Evolutionary conservation across 2,113 vertebrate genomes (phyloP), one percentile per base, ranked within the genome.

Genomic region (Lathamus discolor): DNA sequence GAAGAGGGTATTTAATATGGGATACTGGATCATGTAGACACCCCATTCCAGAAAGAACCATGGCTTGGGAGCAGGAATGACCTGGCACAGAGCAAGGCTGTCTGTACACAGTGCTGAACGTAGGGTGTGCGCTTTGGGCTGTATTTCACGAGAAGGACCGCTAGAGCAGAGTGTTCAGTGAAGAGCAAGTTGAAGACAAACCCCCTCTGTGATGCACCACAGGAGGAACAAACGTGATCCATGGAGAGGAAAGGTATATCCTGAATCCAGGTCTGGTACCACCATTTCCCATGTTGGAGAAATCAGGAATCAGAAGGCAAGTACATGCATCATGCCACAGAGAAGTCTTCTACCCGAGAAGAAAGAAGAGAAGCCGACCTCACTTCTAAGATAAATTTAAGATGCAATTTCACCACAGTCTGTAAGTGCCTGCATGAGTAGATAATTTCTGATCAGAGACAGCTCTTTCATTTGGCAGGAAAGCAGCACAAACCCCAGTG

Each of bases 371-470:
- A 69, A 68, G 37, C 11, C 29, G 85, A 10, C 20, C 75, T 70
- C 75, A 44, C 24, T 73, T 24, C 3, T 62, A 85, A 94, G 70
- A 83, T 57, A 70, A 77, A 70, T 85, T 92, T 90, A 90, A 93
- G 63, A 83, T 16, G 72, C 41, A 62, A 49, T 86, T 92, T 95
- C 69, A 54, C 92, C 88, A 66, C 59, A 63, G 64, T 17, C 82
- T 73, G 10, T 35, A 84, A 91, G 49, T 68, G 57, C 35, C 83
- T 61, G 46, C 37, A 37, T 33, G 57, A 87, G 62, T 22, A 76
- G 91, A 78, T 87, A 84, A 95, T 91, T 96, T 85, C 89, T 90
- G 64, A 92, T 95, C 76, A 82, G 80, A 94, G 83, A 63, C 63
- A 89, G 66, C 69, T 89, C 74, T 92, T 87, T 72, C 46, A 51